Evolutionary conservation across 2,888 invertebrate species (phyloP).

Genomic region (Pilophorus perplexus): DNA sequence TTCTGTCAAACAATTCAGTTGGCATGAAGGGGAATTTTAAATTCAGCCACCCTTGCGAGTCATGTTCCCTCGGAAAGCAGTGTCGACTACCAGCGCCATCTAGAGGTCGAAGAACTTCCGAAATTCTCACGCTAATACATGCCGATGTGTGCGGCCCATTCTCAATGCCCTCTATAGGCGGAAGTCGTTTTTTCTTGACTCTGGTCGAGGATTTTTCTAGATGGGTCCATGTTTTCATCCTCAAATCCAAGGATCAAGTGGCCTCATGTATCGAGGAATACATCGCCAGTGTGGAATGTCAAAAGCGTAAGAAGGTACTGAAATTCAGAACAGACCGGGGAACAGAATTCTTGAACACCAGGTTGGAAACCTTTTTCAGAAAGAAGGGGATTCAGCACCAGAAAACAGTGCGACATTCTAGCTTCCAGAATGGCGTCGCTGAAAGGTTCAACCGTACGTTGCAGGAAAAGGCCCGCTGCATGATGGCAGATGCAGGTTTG

Average conservation of each 20-base stretch:
- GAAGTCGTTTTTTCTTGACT: conserved; percentile 33
- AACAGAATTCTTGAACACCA: conserved; percentile 49
- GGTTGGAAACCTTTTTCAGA: conserved; percentile 46
- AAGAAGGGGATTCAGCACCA: conserved; percentile 31
- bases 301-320: conserved; percentile 47
- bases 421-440: conserved; percentile 25
- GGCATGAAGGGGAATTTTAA: background rate
- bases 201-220: conserved; percentile 26
- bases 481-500: no score
- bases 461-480: conserved; percentile 39
- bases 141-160: conserved; percentile 49
- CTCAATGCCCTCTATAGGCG: conserved; percentile 47
- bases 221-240: conserved; percentile 5
- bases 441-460: conserved; percentile 37
- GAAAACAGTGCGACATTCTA: conserved; percentile 28
- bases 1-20: background rate
- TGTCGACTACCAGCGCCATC: background rate
- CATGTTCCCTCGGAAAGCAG: background rate
- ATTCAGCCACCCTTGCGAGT: background rate
- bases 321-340: conserved; percentile 50
- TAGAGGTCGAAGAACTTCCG: no score
- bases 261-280: conserved; percentile 4
- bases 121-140: no score
- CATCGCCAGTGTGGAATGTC: conserved; percentile 1
- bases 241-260: conserved; percentile 4